Conservation (phyloP, 2,113 vertebrate genomes). For the Cheirogaleus medius region DNA sequence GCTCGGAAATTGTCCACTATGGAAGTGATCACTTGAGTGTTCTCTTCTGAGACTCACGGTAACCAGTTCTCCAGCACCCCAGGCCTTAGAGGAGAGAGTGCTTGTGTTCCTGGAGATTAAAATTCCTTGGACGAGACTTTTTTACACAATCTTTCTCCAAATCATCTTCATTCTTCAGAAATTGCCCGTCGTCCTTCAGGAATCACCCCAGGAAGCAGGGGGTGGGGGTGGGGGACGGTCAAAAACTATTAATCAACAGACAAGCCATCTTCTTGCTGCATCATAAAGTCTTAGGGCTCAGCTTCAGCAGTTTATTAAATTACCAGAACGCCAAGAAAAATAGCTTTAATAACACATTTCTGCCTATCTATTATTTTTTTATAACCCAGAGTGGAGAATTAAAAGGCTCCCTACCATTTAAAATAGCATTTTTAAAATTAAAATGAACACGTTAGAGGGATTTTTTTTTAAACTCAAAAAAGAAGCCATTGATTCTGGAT, state of each 20-base stretch:
- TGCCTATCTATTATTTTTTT: slow-evolving; percentile 86
- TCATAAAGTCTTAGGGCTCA: slow-evolving; percentile 79
- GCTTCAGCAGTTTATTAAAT: slow-evolving; percentile 85
- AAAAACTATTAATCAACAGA: slow-evolving; percentile 82
- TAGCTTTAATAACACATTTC: slow-evolving; percentile 88
- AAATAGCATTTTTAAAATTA: slow-evolving; percentile 80
- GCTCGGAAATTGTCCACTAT: background rate
- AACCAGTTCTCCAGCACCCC: background rate
- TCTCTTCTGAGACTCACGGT: background rate
- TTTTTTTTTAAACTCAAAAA: slow-evolving; percentile 52
- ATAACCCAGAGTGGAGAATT: slow-evolving; percentile 81
- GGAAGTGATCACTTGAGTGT: background rate
- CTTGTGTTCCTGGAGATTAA: background rate
- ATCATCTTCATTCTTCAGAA: slow-evolving; percentile 38
- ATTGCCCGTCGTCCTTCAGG: slow-evolving; percentile 51
- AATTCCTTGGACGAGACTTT: background rate
- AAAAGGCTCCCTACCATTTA: slow-evolving; percentile 80
- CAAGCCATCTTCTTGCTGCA: slow-evolving; percentile 77
- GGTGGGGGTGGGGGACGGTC: slow-evolving; percentile 44
- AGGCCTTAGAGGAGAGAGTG: background rate
- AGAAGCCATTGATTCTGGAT: slow-evolving; percentile 72
- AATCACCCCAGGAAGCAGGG: slow-evolving; percentile 46
- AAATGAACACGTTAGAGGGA: slow-evolving; percentile 63
- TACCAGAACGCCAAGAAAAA: slow-evolving; percentile 86
- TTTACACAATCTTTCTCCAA: background rate